Evolutionary conservation across 2,797 vertebrate genomes (phyloP).

Genomic region (Hydrolagus colliei): DNA sequence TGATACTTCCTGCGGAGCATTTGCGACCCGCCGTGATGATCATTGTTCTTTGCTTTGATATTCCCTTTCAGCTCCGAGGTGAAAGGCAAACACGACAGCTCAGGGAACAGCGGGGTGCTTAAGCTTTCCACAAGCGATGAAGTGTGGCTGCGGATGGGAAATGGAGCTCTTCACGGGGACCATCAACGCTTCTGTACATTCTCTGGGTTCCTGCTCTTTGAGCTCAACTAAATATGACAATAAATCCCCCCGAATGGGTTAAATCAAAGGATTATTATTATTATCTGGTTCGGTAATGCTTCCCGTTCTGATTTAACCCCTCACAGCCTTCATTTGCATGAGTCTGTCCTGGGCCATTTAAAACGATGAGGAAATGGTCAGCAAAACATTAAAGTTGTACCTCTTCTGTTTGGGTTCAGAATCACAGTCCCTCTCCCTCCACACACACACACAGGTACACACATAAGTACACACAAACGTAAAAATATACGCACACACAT

Average conservation of each 20-base stretch:
- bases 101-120: conserved; percentile 65
- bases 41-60: neutral
- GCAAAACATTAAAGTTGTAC: neutral
- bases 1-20: no score
- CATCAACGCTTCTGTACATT: conserved; percentile 72
- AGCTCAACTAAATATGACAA: conserved; percentile 52
- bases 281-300: neutral
- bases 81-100: conserved; percentile 66
- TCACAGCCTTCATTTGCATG: no score
- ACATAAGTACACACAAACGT: no score
- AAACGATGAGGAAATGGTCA: neutral
- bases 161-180: conserved; percentile 64
- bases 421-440: neutral
- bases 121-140: conserved; percentile 67
- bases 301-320: neutral
- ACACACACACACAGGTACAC: no score
- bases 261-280: no score
- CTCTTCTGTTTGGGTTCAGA: neutral
- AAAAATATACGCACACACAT: no score
- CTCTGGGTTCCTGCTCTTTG: conserved; percentile 69
- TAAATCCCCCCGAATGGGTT: no score
- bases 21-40: no score
- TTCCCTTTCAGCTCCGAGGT: conserved; percentile 57
- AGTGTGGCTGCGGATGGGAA: conserved; percentile 70
- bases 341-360: neutral